Conservation (phyloP, 2,888 invertebrate genomes). For the Deilephila porcellus region DNA sequence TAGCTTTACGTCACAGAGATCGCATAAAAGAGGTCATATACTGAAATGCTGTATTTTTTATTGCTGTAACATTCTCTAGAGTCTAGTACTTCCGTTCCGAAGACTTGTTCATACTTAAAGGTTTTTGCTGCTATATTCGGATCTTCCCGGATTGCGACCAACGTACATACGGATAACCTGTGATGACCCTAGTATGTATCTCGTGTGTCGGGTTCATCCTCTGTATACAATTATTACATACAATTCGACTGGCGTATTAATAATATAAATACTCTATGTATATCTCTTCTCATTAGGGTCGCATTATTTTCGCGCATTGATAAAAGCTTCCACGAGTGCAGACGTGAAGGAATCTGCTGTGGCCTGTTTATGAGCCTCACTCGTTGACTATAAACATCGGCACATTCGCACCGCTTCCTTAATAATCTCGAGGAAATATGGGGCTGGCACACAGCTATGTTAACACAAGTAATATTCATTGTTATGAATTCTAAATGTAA, state of each 20-base stretch:
- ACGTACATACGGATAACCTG: too few species aligned
- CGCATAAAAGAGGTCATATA: too few species aligned
- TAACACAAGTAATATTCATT: conserved; percentile 26
- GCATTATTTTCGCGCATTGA: conserved; percentile 24
- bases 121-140: too few species aligned
- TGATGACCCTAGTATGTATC: too few species aligned
- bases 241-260: too few species aligned
- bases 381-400: conserved; percentile 46
- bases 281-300: not conserved
- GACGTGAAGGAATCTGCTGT: conserved; percentile 39
- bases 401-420: conserved; percentile 45
- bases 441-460: conserved; percentile 33
- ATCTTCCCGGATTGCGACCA: too few species aligned
- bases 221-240: too few species aligned
- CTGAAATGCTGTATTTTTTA: not conserved
- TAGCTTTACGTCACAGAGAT: too few species aligned
- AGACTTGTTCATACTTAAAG: too few species aligned
- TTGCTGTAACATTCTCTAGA: too few species aligned
- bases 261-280: not conserved
- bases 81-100: too few species aligned
- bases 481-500: conserved; percentile 14
- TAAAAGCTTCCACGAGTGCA: conserved; percentile 13
- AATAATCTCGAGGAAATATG: conserved; percentile 48
- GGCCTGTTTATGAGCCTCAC: conserved; percentile 47
- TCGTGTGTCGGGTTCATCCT: too few species aligned